Evolutionary conservation across 2,113 vertebrate genomes (phyloP), one percentile per base, ranked within the genome.

Genomic region (Poeciliopsis turrubarensis): DNA sequence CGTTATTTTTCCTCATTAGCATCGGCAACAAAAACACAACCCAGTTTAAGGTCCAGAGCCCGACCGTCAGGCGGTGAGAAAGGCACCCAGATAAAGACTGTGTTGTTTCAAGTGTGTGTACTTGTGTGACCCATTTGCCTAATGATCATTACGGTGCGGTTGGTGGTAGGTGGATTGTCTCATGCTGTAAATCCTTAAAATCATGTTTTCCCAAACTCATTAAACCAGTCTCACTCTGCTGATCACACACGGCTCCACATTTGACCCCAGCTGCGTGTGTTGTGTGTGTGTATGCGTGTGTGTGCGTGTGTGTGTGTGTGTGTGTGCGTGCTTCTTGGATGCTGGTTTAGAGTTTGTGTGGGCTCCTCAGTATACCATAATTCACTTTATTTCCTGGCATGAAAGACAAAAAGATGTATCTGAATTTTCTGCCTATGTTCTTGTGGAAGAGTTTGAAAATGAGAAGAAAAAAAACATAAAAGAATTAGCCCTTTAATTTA

Each of bases 201-300:
- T 62, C 1, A 8, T 66, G 77, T 82, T 69, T 78, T 86, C 65
- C 70, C 61, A 84, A 91, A 85, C 77, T 91, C 86, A 91, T 92
- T 90, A 89, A 76, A 71, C 78, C 10, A 60, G 87, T 90, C 70
- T 86, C 88, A 83, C 85, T 86, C 86, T 84, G 85, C 51, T 90
- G 86, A 86, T 81, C 88, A 85, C 72, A 87, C 83, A 83, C 1
- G 8, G 51, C 70, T 79, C 80, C 5, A 65, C 83, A 72, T 85
- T 69, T 92, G 77, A 87, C 85, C 75, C 82, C 75, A 8, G 54
- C 77, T 71, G 73, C 78, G 72, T 27, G 73, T 13, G 65, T 34
- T 68, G n/a, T 74, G 31, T 32, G 31, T 7, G 29, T 54, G 29
- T 17, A 13, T n/a, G 39, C 62, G 75, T 13, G 65, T 60, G 34